A percentile compares a stretch with the other conserved stretches of the same genome.
Conservation (phyloP, 2,113 vertebrate species). For the Rhegmatorhina hoffmannsi region DNA sequence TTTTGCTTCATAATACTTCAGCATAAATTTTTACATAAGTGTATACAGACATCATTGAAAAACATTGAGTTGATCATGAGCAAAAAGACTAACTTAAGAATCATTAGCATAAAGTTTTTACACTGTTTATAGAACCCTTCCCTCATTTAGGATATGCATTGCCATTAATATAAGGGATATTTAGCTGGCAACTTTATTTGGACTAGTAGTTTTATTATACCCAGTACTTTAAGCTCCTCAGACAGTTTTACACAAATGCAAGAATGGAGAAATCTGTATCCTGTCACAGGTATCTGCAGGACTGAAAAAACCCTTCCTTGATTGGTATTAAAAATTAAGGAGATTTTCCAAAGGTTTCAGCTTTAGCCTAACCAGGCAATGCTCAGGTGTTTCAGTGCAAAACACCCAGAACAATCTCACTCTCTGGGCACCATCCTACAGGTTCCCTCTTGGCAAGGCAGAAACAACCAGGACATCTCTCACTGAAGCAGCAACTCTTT, state of each 20-base stretch:
- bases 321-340: not conserved
- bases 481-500: not conserved
- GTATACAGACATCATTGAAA: not conserved
- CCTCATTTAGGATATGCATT: not conserved
- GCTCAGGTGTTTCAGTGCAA: not conserved
- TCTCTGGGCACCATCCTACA: not conserved
- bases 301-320: not conserved
- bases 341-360: not conserved
- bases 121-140: not conserved
- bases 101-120: not conserved
- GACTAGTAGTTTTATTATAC: not conserved
- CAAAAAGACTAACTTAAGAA: not conserved
- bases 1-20: not conserved
- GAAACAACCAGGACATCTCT: not conserved
- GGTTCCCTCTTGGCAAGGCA: not conserved
- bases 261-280: not conserved
- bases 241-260: not conserved
- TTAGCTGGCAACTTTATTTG: not conserved
- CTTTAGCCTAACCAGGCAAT: not conserved
- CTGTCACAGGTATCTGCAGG: not conserved
- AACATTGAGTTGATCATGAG: not conserved
- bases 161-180: not conserved
- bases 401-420: not conserved
- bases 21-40: not conserved
- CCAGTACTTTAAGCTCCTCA: not conserved